Evolutionary conservation across 2,113 vertebrate species (phyloP).

Genomic region (Manacus vitellinus): DNA sequence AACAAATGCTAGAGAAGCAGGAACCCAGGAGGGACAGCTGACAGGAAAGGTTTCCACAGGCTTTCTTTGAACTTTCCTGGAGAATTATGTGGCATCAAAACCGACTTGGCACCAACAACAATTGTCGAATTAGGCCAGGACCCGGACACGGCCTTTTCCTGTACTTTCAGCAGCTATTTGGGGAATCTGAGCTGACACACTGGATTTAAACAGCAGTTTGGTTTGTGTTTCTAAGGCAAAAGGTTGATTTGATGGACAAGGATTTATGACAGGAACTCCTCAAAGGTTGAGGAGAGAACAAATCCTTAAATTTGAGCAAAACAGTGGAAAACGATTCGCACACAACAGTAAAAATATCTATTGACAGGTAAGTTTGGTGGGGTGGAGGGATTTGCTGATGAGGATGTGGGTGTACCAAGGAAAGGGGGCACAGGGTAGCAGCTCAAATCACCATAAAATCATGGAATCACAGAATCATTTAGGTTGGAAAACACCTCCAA

Average conservation of each 20-base stretch:
- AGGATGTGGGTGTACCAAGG: neutral
- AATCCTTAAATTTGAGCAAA: neutral
- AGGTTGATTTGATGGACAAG: neutral
- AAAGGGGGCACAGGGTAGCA: neutral
- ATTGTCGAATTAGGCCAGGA: neutral
- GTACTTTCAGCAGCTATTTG: neutral
- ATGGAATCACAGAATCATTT: neutral
- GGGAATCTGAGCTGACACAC: neutral
- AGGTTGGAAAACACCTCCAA: neutral
- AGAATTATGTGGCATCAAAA: neutral
- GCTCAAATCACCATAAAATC: neutral
- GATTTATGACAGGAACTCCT: neutral
- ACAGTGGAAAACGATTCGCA: neutral
- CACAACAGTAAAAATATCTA: rapidly evolving
- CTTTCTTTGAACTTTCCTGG: neutral
- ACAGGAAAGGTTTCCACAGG: neutral
- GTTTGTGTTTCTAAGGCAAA: neutral
- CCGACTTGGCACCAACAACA: neutral
- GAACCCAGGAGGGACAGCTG: neutral
- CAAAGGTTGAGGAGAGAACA: neutral
- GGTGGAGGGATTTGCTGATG: neutral
- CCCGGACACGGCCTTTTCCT: neutral
- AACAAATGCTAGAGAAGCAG: neutral
- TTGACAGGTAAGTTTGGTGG: neutral
- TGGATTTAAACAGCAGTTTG: neutral